A percentile compares a stretch with the other conserved stretches of the same genome.
These are phyloP conservation scores for Nematostella vectensis DNA, from an alignment of 92 coral and sea anemone species.

Conservation along the genomic window DNA sequence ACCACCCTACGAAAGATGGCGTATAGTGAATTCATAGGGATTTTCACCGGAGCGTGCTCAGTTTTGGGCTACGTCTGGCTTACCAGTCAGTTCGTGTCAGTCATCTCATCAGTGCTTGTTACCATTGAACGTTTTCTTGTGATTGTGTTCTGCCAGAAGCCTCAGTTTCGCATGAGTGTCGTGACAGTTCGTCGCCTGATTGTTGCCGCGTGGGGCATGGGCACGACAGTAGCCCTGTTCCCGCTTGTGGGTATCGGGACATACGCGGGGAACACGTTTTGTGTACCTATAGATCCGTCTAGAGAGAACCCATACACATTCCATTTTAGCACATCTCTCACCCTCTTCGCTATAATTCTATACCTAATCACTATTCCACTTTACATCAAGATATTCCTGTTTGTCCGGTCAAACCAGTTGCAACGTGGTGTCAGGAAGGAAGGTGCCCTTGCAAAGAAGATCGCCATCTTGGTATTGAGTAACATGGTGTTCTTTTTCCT, in stretches of 20 bases:
- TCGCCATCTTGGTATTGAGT: conserved; percentile 50
- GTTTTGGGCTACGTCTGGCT: conserved; percentile 63
- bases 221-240: conserved; percentile 27
- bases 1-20: conserved; percentile 44
- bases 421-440: conserved; percentile 20
- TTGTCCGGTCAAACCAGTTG: conserved; percentile 24
- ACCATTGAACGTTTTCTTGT: conserved; percentile 61
- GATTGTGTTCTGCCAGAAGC: conserved; percentile 49
- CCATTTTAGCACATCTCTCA: conserved; percentile 29
- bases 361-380: conserved; percentile 46
- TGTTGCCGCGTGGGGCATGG: conserved; percentile 41
- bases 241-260: conserved; percentile 52
- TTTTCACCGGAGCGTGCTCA: conserved; percentile 40
- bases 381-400: conserved; percentile 33
- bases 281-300: conserved; percentile 53
- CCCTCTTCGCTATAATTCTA: conserved; percentile 21
- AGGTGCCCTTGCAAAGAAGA: conserved; percentile 33
- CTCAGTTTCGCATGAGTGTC: conserved; percentile 36
- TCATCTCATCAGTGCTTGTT: conserved; percentile 34
- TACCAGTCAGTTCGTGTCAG: conserved; percentile 31
- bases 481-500: conserved; percentile 63
- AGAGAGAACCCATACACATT: conserved; percentile 55
- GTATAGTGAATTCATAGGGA: conserved; percentile 32
- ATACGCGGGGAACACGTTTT: conserved; percentile 61
- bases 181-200: conserved; percentile 13